Evolutionary conservation across 1,140 invertebrate genomes (phyloP).

Genomic region (Calephelis nemesis): DNA sequence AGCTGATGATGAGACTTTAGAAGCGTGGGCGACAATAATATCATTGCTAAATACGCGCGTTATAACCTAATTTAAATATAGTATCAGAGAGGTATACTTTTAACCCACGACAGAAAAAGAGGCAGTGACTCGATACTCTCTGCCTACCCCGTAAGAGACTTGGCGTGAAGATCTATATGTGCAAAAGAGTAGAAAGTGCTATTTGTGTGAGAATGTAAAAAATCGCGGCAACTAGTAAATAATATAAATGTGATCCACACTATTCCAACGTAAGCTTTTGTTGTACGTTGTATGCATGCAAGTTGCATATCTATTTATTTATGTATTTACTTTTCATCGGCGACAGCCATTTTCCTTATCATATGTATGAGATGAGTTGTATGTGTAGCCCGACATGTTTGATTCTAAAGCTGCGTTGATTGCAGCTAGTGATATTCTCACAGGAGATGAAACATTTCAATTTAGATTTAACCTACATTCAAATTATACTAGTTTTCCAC

Average conservation of each 20-base stretch:
- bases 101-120: too few relatives aligned
- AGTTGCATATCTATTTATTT: constrained; percentile 64
- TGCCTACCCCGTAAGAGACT: too few relatives aligned
- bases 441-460: not conserved
- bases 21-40: constrained; percentile 24
- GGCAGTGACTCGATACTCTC: too few relatives aligned
- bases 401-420: constrained; percentile 34
- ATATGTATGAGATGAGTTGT: constrained; percentile 41
- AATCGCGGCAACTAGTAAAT: too few relatives aligned
- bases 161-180: too few relatives aligned
- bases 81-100: too few relatives aligned
- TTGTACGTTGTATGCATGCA: constrained; percentile 37
- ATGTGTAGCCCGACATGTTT: constrained; percentile 32
- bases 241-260: constrained; percentile 30
- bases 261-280: constrained; percentile 38
- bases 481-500: too few relatives aligned
- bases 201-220: too few relatives aligned
- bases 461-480: not conserved
- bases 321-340: constrained; percentile 68
- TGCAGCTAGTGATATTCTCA: constrained; percentile 17
- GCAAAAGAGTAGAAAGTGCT: too few relatives aligned
- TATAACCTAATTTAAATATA: too few relatives aligned
- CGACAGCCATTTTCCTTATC: constrained; percentile 69
- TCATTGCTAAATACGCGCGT: too few relatives aligned
- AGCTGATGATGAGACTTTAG: constrained; percentile 19